A percentile compares a stretch with the other conserved stretches of the same genome.
phyloP scores from a whole-genome alignment of 2,113 vertebrate genomes.

The Vombatus ursinus region DNA sequence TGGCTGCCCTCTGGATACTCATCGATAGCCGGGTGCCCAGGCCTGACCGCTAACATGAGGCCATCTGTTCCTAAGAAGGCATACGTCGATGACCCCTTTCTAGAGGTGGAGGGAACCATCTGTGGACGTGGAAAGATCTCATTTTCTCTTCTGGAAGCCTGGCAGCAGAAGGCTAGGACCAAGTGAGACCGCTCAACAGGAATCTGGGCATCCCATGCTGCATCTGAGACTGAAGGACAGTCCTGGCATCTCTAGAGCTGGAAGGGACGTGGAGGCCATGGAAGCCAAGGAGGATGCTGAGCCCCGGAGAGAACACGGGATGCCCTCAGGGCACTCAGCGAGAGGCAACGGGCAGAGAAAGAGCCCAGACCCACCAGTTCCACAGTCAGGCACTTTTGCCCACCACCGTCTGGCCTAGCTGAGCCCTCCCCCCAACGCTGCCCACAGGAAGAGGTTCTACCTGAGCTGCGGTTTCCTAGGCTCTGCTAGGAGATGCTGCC shows the following conservation, averaged over 20 bases:
- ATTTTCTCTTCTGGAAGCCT: neutral
- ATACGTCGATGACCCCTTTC: no score
- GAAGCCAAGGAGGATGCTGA: no score
- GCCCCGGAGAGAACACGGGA: no score
- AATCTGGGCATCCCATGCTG: no score
- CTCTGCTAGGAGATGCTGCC: neutral
- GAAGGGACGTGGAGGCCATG: no score
- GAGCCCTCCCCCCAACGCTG: neutral
- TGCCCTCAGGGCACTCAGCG: neutral
- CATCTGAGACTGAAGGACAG: neutral
- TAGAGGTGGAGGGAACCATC: no score
- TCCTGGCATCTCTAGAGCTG: neutral
- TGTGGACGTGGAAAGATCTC: no score
- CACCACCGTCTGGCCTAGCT: neutral
- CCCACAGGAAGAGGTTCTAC: neutral
- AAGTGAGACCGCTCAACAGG: neutral
- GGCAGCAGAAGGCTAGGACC: neutral
- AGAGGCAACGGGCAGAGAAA: neutral
- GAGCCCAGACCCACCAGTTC: neutral
- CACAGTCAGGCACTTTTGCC: no score
- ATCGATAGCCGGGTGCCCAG: neutral
- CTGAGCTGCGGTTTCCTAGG: accelerated
- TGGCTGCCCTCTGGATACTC: neutral
- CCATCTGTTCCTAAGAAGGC: neutral
- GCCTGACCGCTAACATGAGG: no score